Conservation (phyloP, 2,113 vertebrate genomes). For the Diadophis punctatus region DNA sequence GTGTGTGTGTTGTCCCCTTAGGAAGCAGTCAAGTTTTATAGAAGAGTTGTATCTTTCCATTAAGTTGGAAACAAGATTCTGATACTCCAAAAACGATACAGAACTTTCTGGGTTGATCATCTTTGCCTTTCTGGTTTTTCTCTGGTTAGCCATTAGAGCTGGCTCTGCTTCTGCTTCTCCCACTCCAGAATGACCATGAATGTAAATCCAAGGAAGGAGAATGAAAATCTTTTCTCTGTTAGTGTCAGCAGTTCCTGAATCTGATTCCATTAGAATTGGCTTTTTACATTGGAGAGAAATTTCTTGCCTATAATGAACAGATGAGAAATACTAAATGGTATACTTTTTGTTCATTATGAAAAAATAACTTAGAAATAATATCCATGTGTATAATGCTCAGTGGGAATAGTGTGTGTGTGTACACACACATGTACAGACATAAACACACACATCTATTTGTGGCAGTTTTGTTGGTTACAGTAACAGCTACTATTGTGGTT, state of each 20-base stretch:
- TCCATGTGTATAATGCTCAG: conserved; percentile 63
- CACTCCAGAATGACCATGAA: conserved; percentile 40
- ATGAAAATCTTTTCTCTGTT: not conserved
- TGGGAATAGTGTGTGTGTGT: conserved; percentile 34
- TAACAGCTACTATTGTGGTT: conserved; percentile 66
- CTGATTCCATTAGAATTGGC: conserved; percentile 31
- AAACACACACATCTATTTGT: conserved; percentile 57
- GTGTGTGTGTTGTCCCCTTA: conserved; percentile 43
- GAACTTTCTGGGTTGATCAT: conserved; percentile 54
- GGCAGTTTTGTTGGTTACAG: conserved; percentile 53
- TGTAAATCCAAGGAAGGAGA: conserved; percentile 27
- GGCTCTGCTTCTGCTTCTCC: conserved; percentile 4
- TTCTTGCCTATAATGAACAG: conserved; percentile 44
- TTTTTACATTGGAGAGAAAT: not conserved
- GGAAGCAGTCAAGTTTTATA: conserved; percentile 63
- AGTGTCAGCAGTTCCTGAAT: conserved; percentile 43
- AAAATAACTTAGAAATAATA: conserved; percentile 42
- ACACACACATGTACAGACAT: not conserved
- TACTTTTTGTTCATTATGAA: conserved; percentile 44
- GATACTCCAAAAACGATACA: conserved; percentile 68
- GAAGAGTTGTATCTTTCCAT: conserved; percentile 57
- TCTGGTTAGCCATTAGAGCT: conserved; percentile 49
- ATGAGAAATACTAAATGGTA: conserved; percentile 47
- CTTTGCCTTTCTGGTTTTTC: conserved; percentile 61
- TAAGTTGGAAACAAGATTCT: conserved; percentile 55